These are phyloP conservation scores for Monopis laevigella DNA, from an alignment of 2,888 invertebrate genomes.

Conservation along the genomic window DNA sequence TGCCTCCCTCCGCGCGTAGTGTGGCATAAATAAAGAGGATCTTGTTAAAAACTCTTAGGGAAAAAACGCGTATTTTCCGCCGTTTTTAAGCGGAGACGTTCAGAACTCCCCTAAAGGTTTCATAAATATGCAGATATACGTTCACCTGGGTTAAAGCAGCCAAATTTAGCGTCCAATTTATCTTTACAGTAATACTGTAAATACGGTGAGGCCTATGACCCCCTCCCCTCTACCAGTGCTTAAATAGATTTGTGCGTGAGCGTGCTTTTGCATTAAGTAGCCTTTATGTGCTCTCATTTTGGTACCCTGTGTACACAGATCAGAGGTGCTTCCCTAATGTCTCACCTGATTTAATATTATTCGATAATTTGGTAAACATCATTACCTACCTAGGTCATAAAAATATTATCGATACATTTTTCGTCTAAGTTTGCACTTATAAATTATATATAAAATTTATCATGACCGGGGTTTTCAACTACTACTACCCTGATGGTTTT, in stretches of 20 bases:
- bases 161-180: slow-evolving; percentile 61
- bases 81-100: slow-evolving; percentile 51
- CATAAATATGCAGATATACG: slow-evolving; percentile 66
- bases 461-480: no score
- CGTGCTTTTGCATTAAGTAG: slow-evolving; percentile 60
- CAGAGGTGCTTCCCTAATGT: slow-evolving; percentile 30
- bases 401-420: no score
- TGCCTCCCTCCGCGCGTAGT: slow-evolving; percentile 13
- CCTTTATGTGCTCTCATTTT: slow-evolving; percentile 32
- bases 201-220: no score
- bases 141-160: slow-evolving; percentile 60
- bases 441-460: no score
- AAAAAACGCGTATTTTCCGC: slow-evolving; percentile 50
- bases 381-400: not conserved
- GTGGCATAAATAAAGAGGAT: slow-evolving; percentile 59
- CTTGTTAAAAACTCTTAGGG: slow-evolving; percentile 62
- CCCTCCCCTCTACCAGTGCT: slow-evolving; percentile 29
- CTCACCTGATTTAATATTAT: slow-evolving; percentile 34
- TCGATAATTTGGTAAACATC: slow-evolving; percentile 27
- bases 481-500: no score
- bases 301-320: slow-evolving; percentile 32
- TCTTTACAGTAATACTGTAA: slow-evolving; percentile 63
- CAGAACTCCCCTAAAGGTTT: slow-evolving; percentile 46
- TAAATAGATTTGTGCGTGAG: slow-evolving; percentile 51
- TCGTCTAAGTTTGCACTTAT: no score